A percentile compares a stretch with the other conserved stretches of the same genome.
Evolutionary conservation across 2,888 invertebrate genomes (phyloP).

Genomic region (Yponomeuta malinellus): DNA sequence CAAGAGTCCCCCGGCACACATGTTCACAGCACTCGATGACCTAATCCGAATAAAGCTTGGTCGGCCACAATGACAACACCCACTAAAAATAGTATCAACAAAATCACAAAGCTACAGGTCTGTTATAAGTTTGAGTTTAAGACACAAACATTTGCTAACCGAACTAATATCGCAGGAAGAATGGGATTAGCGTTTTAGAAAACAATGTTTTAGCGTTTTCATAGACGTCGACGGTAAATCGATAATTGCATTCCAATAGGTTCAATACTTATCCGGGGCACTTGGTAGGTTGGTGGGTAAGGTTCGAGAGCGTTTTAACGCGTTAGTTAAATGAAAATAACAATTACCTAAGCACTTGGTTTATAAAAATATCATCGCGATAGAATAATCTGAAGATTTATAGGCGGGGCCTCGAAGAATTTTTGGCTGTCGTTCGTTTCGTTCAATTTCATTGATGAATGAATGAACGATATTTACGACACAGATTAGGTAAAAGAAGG

Average conservation of each 20-base stretch:
- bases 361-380: conserved; percentile 66
- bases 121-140: conserved; percentile 25
- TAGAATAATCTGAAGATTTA: conserved; percentile 54
- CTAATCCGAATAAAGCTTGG: conserved; percentile 67
- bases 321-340: conserved; percentile 14
- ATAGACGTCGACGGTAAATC: conserved; percentile 54
- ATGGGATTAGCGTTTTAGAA: conserved; percentile 45
- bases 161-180: conserved; percentile 36
- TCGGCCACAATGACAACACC: conserved; percentile 72
- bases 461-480: background rate
- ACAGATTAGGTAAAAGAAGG: too few species aligned
- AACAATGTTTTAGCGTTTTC: conserved; percentile 39
- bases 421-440: conserved; percentile 48
- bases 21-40: conserved; percentile 68
- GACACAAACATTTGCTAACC: conserved; percentile 41
- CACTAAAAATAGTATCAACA: conserved; percentile 77
- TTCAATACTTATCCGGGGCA: conserved; percentile 15
- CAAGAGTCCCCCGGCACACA: conserved; percentile 65
- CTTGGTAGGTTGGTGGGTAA: background rate
- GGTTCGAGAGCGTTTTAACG: too few species aligned
- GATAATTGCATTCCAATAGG: conserved; percentile 48
- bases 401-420: conserved; percentile 69
- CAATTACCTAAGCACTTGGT: conserved; percentile 55
- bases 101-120: conserved; percentile 45
- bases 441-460: conserved; percentile 59